These are phyloP conservation scores for Lipotes vexillifer DNA, from an alignment of 2,113 vertebrate genomes.

Conservation along the genomic window DNA sequence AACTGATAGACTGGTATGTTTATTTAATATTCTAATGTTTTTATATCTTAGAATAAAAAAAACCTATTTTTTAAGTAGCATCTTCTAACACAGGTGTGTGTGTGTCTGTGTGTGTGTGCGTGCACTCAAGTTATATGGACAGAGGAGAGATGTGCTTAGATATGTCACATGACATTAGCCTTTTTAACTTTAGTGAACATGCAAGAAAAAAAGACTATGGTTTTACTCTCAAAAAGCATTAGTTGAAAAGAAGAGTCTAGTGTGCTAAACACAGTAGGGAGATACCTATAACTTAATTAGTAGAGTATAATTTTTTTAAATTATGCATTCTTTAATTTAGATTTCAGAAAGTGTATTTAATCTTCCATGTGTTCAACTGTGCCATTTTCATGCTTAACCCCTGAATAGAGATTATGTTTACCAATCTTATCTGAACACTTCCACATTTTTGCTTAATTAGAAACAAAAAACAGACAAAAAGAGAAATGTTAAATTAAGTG, in stretches of 20 bases:
- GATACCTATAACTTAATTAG: neutral
- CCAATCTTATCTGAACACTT: neutral
- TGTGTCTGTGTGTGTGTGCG: fast-evolving
- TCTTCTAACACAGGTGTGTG: neutral
- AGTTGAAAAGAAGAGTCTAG: neutral
- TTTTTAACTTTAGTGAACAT: neutral
- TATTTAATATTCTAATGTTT: neutral
- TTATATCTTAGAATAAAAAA: neutral
- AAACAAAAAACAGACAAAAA: neutral
- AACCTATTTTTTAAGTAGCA: neutral
- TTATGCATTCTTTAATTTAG: neutral
- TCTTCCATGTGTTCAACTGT: neutral
- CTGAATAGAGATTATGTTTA: neutral
- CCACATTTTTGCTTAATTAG: neutral
- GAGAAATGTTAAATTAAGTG: neutral
- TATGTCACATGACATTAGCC: neutral
- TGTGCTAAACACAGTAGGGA: neutral
- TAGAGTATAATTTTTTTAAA: neutral
- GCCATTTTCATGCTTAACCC: neutral
- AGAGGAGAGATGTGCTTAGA: neutral
- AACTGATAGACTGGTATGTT: neutral
- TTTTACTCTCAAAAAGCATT: neutral
- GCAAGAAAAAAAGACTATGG: neutral
- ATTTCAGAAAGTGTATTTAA: neutral
- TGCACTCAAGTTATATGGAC: neutral